Percentiles rank a stretch among this genome's conserved stretches.
Conservation (phyloP, 2,113 vertebrate species). For the Chionomys nivalis region DNA sequence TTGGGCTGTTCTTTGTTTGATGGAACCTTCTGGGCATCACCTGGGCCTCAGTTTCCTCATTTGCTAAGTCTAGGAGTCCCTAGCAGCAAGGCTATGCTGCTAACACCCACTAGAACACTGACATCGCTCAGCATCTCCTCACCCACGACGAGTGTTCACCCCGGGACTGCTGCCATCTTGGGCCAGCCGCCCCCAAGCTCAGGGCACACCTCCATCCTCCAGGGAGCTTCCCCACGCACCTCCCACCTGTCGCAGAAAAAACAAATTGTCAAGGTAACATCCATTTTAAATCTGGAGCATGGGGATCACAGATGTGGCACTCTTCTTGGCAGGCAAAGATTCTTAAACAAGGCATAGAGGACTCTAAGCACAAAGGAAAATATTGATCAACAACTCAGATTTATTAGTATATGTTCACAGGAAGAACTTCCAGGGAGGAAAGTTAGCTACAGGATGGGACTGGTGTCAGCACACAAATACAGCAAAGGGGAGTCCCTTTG, state of each 20-base stretch:
- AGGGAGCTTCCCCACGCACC: neutral
- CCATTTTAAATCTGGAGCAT: neutral
- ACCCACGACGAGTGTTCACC: rapidly evolving
- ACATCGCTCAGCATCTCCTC: too few relatives aligned
- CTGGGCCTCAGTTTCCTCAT: neutral
- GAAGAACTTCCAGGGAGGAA: neutral
- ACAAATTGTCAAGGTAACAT: neutral
- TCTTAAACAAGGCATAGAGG: neutral
- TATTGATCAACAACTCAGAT: too few relatives aligned
- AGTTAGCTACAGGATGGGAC: neutral
- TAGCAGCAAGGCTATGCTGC: neutral
- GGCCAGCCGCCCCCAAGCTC: neutral
- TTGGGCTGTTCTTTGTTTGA: neutral
- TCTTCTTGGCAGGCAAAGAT: too few relatives aligned
- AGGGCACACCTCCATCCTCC: neutral
- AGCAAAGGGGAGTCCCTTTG: neutral
- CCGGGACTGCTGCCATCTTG: neutral
- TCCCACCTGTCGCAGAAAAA: neutral
- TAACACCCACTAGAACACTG: rapidly evolving
- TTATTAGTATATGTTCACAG: neutral
- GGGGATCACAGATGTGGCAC: neutral
- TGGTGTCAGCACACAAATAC: neutral
- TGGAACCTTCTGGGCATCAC: neutral
- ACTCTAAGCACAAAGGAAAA: neutral
- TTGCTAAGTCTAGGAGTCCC: neutral